Conservation (phyloP, 92 coral and sea anemone genomes). For the Paragorgia papillata region DNA sequence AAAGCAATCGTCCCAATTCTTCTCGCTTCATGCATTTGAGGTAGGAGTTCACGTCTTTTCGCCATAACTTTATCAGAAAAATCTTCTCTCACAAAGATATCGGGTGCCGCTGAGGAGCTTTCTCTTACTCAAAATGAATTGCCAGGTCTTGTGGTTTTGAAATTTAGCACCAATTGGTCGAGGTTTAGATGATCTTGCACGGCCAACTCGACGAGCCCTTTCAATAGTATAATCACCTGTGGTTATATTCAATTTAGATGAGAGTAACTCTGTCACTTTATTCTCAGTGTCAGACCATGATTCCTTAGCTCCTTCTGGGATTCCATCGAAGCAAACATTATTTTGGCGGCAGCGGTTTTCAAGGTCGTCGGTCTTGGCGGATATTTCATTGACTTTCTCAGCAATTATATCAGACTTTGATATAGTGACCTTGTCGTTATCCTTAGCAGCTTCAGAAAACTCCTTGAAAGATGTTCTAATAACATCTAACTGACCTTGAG, state of each 20-base stretch:
- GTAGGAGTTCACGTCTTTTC: constrained; percentile 45
- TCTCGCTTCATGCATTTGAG: constrained; percentile 50
- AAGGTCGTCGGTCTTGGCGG: constrained; percentile 50
- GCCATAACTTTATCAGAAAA: constrained; percentile 50
- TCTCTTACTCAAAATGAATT: constrained; percentile 32
- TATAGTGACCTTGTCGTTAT: too few relatives aligned
- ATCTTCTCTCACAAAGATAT: constrained; percentile 47
- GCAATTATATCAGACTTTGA: too few relatives aligned
- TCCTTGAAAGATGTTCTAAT: too few relatives aligned
- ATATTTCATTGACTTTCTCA: constrained; percentile 4
- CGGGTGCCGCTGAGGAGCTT: constrained; percentile 38
- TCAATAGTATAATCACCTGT: not conserved
- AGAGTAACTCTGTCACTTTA: constrained; percentile 40
- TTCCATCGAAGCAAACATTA: constrained; percentile 60
- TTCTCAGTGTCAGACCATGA: constrained; percentile 45
- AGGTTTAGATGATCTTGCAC: constrained; percentile 34
- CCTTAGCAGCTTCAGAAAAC: too few relatives aligned
- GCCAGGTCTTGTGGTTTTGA: constrained; percentile 48
- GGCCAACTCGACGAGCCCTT: constrained; percentile 63
- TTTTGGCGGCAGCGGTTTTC: constrained; percentile 57
- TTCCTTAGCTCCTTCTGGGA: constrained; percentile 22
- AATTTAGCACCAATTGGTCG: constrained; percentile 51
- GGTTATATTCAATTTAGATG: constrained; percentile 22
- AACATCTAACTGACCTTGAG: too few relatives aligned
- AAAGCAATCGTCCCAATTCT: constrained; percentile 42